Base-by-base conservation (phyloP, 2,888 invertebrate genomes). In the Crepidodera aurea region DNA sequence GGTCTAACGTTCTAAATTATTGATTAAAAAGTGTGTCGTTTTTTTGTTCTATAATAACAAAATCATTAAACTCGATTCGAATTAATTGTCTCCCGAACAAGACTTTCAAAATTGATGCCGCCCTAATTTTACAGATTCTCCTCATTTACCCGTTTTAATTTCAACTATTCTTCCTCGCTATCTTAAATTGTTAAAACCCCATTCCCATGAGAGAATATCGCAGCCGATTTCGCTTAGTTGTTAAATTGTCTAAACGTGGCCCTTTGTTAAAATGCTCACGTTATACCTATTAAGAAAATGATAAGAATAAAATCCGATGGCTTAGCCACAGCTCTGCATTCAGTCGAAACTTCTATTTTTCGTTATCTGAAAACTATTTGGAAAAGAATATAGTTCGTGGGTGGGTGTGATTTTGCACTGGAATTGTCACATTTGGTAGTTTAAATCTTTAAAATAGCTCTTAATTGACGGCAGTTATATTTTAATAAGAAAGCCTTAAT, bases 211-310 rank as follows among this genome's bases (percentile, higher is more conserved):
- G 65, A 65, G 25, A 46, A 56, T 54, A 53, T 51, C 46, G 34
- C 15, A 44, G 51, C 65, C 55, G 56, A 65, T 62, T 65, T 46
- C 51, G 55, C 56, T 59, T 62, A 62, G 56, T 56, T 62, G 65
- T 62, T 62, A 59, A 65, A 62, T 65, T 62, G 59, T 65, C 62
- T 53, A 57, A 53, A 46, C 56, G 25, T 32, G 29, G 56, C 53
- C 46, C 37, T 60, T 62, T 58, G 62, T 56, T 57, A 62, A 34
- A 53, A 62, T 62, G 29, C 39, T 53, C 61, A 60, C 57, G 54
- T 42, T 58, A 58, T 13, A 29, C 18, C 57, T 57, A 62, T 62
- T 48, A 58, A 53, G 56, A 57, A 53, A 62, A 57, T 44, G 57
- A 57, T 62, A 51, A 59, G 59, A 53, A 59, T 53, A 44, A 59